These are phyloP conservation scores for Axea sp. DNA, from an alignment of 2,888 invertebrate species.

Conservation along the genomic window DNA sequence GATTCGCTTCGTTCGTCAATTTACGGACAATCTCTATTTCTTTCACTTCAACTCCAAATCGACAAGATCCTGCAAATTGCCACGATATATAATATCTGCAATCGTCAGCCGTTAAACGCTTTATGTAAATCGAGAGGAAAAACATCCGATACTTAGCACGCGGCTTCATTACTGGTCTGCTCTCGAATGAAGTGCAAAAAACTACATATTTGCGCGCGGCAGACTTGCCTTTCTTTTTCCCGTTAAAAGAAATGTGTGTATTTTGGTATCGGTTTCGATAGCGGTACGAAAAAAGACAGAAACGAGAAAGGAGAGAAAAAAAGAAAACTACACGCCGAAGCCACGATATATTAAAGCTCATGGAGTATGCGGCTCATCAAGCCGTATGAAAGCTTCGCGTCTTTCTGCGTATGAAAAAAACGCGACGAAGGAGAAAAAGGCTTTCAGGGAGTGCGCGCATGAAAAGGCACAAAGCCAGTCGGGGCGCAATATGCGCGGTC, in stretches of 20 bases:
- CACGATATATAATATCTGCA: slow-evolving; percentile 34
- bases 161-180: slow-evolving; percentile 48
- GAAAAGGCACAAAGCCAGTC: slow-evolving; percentile 56
- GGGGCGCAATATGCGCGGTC: slow-evolving; percentile 39
- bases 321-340: slow-evolving; percentile 27
- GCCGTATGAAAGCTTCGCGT: slow-evolving; percentile 41
- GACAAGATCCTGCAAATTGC: slow-evolving; percentile 45
- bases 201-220: slow-evolving; percentile 26
- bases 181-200: slow-evolving; percentile 52
- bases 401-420: slow-evolving; percentile 51
- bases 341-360: slow-evolving; percentile 61
- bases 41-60: slow-evolving; percentile 35
- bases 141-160: slow-evolving; percentile 56
- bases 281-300: slow-evolving; percentile 23
- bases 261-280: slow-evolving; percentile 53
- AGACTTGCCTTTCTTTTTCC: slow-evolving; percentile 16
- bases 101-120: slow-evolving; percentile 38
- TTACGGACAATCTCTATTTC: slow-evolving; percentile 30
- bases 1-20: neutral
- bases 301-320: neutral
- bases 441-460: slow-evolving; percentile 49
- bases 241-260: slow-evolving; percentile 29
- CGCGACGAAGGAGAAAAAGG: slow-evolving; percentile 50
- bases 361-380: slow-evolving; percentile 57
- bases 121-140: slow-evolving; percentile 56